Percentiles rank a stretch among this genome's conserved stretches.
phyloP scores from a whole-genome alignment of 2,888 invertebrate species.

The Noctua fimbriata region DNA sequence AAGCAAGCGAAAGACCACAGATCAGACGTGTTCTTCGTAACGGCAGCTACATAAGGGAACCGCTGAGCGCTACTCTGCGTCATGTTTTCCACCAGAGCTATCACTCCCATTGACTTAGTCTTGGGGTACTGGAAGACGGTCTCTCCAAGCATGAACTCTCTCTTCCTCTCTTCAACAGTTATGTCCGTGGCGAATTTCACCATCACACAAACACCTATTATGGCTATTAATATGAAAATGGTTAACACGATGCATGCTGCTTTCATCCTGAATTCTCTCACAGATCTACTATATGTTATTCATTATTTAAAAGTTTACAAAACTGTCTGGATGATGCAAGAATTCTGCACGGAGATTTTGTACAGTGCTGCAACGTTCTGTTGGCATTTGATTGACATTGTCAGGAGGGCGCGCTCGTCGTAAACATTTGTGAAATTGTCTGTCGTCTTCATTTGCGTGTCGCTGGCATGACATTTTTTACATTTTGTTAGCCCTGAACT shows the following conservation, averaged over 20 bases:
- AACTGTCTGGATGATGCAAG: background rate
- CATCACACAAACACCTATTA: constrained; percentile 86
- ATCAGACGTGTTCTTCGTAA: constrained; percentile 76
- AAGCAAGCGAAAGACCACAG: constrained; percentile 83
- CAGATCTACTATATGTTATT: background rate
- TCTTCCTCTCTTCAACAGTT: constrained; percentile 77
- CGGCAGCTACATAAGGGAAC: constrained; percentile 83
- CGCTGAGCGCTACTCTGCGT: constrained; percentile 68
- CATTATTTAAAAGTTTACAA: background rate
- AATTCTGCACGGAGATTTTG: constrained; percentile 6
- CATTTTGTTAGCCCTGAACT: too few relatives aligned
- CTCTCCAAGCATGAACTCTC: constrained; percentile 68
- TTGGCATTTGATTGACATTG: constrained; percentile 1
- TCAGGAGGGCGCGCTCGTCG: background rate
- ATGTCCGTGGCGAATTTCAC: constrained; percentile 86
- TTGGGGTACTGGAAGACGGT: constrained; percentile 71
- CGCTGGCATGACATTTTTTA: too few relatives aligned
- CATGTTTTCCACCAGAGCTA: constrained; percentile 73
- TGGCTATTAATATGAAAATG: constrained; percentile 78
- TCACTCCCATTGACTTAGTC: constrained; percentile 75
- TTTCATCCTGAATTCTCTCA: constrained; percentile 73
- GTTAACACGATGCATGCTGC: constrained; percentile 81
- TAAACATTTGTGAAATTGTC: background rate
- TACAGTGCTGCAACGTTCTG: background rate
- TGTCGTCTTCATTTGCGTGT: too few relatives aligned